A percentile compares a stretch with the other conserved stretches of the same genome.
phyloP scores from a whole-genome alignment of 2,888 invertebrate genomes.

The Proisotoma minuta region DNA sequence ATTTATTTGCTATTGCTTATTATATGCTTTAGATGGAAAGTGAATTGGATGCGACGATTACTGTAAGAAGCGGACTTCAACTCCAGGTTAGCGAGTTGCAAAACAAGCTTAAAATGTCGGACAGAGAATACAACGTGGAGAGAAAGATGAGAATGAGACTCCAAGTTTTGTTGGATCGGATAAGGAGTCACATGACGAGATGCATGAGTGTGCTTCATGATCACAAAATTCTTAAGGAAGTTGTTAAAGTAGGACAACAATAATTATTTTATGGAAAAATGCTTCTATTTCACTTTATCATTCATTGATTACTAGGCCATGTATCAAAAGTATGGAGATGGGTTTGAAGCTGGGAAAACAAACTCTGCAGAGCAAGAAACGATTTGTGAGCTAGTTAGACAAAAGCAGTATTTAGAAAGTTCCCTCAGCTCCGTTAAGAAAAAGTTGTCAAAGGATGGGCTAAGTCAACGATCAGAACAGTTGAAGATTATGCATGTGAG shows the following conservation, averaged over 20 bases:
- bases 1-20: not conserved
- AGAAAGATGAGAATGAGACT: slow-evolving; percentile 59
- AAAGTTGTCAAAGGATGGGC: slow-evolving; percentile 53
- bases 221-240: slow-evolving; percentile 60
- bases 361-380: slow-evolving; percentile 45
- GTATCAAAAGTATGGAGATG: slow-evolving; percentile 44
- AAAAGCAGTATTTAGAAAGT: slow-evolving; percentile 74
- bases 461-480: slow-evolving; percentile 56
- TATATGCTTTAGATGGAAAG: slow-evolving; percentile 63
- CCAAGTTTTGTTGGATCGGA: slow-evolving; percentile 55
- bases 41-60: slow-evolving; percentile 60
- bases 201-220: slow-evolving; percentile 74
- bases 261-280: not conserved
- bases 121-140: slow-evolving; percentile 66
- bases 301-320: slow-evolving; percentile 25
- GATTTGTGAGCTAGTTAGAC: slow-evolving; percentile 61
- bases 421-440: slow-evolving; percentile 58
- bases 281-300: not conserved
- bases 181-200: slow-evolving; percentile 75
- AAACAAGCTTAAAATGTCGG: slow-evolving; percentile 69
- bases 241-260: slow-evolving; percentile 52
- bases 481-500: slow-evolving; percentile 63
- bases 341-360: slow-evolving; percentile 38
- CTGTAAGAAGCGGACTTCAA: slow-evolving; percentile 55
- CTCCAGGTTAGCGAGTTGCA: slow-evolving; percentile 69